phyloP scores from a whole-genome alignment of 1,140 invertebrate genomes.

The Vanessa tameamea region DNA sequence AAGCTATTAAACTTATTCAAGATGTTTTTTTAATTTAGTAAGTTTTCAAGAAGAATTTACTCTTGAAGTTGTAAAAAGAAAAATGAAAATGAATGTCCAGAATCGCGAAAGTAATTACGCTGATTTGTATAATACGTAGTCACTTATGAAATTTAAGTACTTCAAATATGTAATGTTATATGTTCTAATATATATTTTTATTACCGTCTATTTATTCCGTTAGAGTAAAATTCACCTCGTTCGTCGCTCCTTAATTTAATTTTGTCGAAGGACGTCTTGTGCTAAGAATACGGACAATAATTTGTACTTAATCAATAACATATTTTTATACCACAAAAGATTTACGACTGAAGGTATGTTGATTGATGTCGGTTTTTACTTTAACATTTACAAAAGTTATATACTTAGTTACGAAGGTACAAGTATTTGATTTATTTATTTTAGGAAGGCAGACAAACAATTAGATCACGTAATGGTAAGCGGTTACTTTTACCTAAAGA shows the following conservation, averaged over 20 bases:
- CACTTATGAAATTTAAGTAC: not conserved
- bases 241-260: not conserved
- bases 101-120: too few species aligned
- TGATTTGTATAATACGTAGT: too few species aligned
- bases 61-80: too few species aligned
- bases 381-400: not conserved
- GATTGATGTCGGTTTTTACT: not conserved
- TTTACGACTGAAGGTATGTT: slow-evolving; percentile 1
- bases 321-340: not conserved
- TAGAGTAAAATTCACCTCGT: not conserved
- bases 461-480: too few species aligned
- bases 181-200: not conserved
- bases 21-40: too few species aligned
- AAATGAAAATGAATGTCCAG: too few species aligned
- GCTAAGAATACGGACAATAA: not conserved
- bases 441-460: too few species aligned
- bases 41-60: too few species aligned
- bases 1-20: too few species aligned
- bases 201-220: not conserved
- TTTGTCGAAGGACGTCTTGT: not conserved
- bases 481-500: too few species aligned
- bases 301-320: not conserved
- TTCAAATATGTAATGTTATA: not conserved
- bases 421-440: too few species aligned
- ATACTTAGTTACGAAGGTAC: too few species aligned